Evolutionary conservation across 2,888 invertebrate species (phyloP), one percentile per base, ranked within the genome.

Genomic region (Ametastegia equiseti): DNA sequence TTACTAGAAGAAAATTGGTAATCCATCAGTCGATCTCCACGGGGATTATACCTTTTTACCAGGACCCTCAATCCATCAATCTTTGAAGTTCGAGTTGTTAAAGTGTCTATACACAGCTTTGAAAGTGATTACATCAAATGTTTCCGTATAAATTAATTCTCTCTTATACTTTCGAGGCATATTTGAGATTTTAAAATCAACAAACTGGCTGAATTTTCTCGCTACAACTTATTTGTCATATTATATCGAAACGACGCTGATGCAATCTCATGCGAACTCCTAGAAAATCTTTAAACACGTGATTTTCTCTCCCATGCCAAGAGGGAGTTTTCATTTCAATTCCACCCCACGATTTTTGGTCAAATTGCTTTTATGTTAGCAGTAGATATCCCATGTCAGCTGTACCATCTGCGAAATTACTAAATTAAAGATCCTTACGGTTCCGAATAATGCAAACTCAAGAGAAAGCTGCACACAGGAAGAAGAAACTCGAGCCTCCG

Each of bases 61-160:
- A 33, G 23, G 19, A 60, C 15, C 65, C 33, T 7, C 36, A 15
- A 67, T 67, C 65, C 65, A 67, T 67, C 65, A 67, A 67, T 9
- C 39, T 23, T 39, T 67, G 9, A 67, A 67, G 36, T 36, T 67
- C n/a, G n/a, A 19, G 36, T 67, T 67, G 39, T 67, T 67, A 39
- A 23, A 39, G 65, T 19, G 2, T 54, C 2, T 9, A 54, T 23
- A 54, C 19, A 36, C 6, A 6, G 15, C 19, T 36, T 67, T 11
- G 9, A 54, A 60, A 60, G 2, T 60, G 23, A 23, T 9, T 60
- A 13, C 13, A 1, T 27, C 27, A 7, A 67, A 36, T n/a, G 1
- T 54, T 54, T 23, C n/a, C n/a, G n/a, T n/a, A n/a, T n/a, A n/a
- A n/a, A n/a, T n/a, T n/a, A n/a, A n/a, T n/a, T n/a, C n/a, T n/a